Percentiles rank a stretch among this genome's conserved stretches.
Conservation (phyloP, 1,140 invertebrate species). For the Drosophila funebris region DNA sequence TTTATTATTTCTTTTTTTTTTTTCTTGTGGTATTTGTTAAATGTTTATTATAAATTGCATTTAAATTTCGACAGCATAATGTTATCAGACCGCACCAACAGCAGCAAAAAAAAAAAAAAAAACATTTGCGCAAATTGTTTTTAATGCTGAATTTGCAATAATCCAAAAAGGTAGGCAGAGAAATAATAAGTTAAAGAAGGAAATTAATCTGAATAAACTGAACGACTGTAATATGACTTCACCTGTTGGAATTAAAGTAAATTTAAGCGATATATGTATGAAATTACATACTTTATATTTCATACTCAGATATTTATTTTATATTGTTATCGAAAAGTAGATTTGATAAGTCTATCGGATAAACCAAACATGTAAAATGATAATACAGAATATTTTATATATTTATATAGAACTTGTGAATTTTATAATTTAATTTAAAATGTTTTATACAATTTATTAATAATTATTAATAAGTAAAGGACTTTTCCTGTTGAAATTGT, state of each 20-base stretch:
- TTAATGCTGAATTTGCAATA: slow-evolving; percentile 67
- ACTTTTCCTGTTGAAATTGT: too few relatives aligned
- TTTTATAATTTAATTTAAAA: too few relatives aligned
- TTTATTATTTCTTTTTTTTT: not conserved
- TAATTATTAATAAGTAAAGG: too few relatives aligned
- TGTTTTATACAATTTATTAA: too few relatives aligned
- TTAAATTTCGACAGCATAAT: slow-evolving; percentile 68
- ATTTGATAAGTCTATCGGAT: too few relatives aligned
- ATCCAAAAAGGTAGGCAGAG: slow-evolving; percentile 31
- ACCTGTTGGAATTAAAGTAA: not conserved
- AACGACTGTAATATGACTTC: slow-evolving; percentile 9
- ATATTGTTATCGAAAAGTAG: too few relatives aligned
- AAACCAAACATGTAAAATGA: too few relatives aligned
- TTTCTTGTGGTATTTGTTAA: slow-evolving; percentile 11
- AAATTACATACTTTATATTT: too few relatives aligned
- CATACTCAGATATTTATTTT: too few relatives aligned
- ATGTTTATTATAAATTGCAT: slow-evolving; percentile 58
- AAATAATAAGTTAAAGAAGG: slow-evolving; percentile 18
- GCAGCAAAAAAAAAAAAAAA: slow-evolving; percentile 25
- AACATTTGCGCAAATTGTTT: slow-evolving; percentile 57
- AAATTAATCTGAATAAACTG: not conserved
- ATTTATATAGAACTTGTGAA: too few relatives aligned
- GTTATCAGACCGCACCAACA: slow-evolving; percentile 51
- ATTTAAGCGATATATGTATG: not conserved
- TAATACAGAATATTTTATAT: too few relatives aligned